Evolutionary conservation across 2,888 invertebrate genomes (phyloP), one percentile per base, ranked within the genome.

Genomic region (Sturmia bella): DNA sequence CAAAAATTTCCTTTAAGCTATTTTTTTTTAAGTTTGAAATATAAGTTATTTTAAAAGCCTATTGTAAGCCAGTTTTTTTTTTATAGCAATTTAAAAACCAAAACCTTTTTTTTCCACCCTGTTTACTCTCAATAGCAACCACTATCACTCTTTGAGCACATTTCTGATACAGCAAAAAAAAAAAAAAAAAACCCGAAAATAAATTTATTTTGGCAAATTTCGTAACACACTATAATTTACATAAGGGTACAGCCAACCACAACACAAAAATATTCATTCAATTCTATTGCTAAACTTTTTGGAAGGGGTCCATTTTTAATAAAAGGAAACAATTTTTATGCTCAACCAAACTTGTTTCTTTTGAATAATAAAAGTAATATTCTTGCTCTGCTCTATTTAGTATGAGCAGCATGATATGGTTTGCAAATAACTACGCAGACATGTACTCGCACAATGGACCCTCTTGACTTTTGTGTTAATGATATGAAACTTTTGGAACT

Each of bases 151-250:
- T n/a, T 24, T 52, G 21, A 15, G 3, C 3, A 15, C 12, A 41
- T 15, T 54, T 17, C 15, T 27, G 9, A 43, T 5, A 41, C 54
- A 63, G 2, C 15, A 32, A 12, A 15, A 68, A 39, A 15, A 27
- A 32, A 27, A 0, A 54, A 50, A 12, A 52, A 52, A 24, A 50
- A 50, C 1, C 3, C n/a, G 17, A 50, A 12, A 12, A 37, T 48
- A 9, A 1, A 9, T 32, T 32, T 32, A 39, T 48, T 45, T 64
- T 73, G 73, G 43, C 66, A 75, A 59, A 75, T 70, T 75, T 21
- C 64, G 64, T 43, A 75, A 75, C 45, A 54, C 32, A 32, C 32
- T 7, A 32, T 61, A 70, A 73, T 73, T 79, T 79, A 66, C 66
- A 73, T 79, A 79, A 78, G 52, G 61, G 43, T 19, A 12, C 17